Evolutionary conservation across 2,797 vertebrate species (phyloP), one percentile per base, ranked within the genome.

Genomic region (Natrix natrix): DNA sequence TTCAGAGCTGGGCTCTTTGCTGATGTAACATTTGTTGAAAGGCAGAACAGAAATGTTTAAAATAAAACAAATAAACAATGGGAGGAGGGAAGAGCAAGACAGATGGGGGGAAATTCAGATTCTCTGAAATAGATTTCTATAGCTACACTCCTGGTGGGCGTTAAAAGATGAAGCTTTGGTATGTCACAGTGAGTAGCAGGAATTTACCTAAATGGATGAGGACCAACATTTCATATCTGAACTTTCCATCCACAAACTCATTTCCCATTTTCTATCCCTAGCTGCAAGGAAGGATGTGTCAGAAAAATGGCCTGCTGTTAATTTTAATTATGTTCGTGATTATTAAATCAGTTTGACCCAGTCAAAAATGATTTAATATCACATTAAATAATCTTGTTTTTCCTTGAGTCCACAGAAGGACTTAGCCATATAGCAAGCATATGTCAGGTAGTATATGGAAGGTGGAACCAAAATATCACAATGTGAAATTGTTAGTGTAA

Each of bases 281-380:
- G 93, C 96, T 28, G 37, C 93, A 96, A 96, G 95, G 94, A 95
- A 96, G 59, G 95, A 92, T 90, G 28, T 95, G 95, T 97, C 96
- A 97, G 94, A 96, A 96, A 96, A 91, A 96, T 96, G 96, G 97
- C 90, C 94, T 92, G 88, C 55, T 94, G 93, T 96, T 97, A 96
- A 48, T 97, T 95, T 96, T 97, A 97, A 97, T 93, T 96, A 95
- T 96, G 94, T 95, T 94, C 92, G 95, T 97, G 97, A 97, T 98
- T 94, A 97, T 97, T 96, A 97, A 97, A 95, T 97, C 95, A 97
- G 94, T 12, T 54, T 89, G 96, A 96, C 90, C 94, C 93, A 97
- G 95, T 97, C 95, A 96, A 97, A 96, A 97, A 95, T 96, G 95
- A 97, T 97, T 93, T 95, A 96, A 91, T 95, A 94, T 93, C 91